Conservation (phyloP, 2,888 invertebrate species). For the Melieria crassipennis region DNA sequence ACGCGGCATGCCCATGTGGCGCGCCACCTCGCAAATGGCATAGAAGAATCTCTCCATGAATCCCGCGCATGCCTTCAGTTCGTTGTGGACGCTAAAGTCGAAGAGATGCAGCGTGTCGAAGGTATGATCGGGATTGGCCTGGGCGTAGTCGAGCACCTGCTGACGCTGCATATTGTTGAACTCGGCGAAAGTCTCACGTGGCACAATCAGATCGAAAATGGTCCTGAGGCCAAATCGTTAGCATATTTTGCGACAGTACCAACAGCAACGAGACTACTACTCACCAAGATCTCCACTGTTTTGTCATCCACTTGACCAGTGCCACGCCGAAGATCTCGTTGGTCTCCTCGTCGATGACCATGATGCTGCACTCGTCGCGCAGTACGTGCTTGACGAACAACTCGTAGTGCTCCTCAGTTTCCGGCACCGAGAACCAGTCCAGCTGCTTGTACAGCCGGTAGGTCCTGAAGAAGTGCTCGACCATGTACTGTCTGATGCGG, state of each 20-base stretch:
- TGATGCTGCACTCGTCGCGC: slow-evolving; percentile 42
- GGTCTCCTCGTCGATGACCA: slow-evolving; percentile 39
- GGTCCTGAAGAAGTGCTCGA: slow-evolving; percentile 37
- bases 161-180: slow-evolving; percentile 29
- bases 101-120: slow-evolving; percentile 42
- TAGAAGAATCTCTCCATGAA: slow-evolving; percentile 40
- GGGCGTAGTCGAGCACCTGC: slow-evolving; percentile 24
- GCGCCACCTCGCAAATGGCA: slow-evolving; percentile 41
- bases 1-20: slow-evolving; percentile 45
- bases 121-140: slow-evolving; percentile 10
- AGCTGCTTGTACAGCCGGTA: slow-evolving; percentile 32
- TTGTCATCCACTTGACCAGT: slow-evolving; percentile 44
- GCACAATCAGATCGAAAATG: slow-evolving; percentile 27
- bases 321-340: slow-evolving; percentile 42
- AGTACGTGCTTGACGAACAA: slow-evolving; percentile 40
- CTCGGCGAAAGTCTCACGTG: slow-evolving; percentile 28
- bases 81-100: slow-evolving; percentile 31
- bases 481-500: slow-evolving; percentile 35
- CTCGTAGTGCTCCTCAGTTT: slow-evolving; percentile 31
- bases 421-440: slow-evolving; percentile 28
- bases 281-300: slow-evolving; percentile 43
- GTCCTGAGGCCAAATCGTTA: slow-evolving; percentile 19
- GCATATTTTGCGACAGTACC: not conserved
- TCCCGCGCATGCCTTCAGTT: slow-evolving; percentile 16
- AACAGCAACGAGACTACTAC: not conserved